Percentiles rank a stretch among this genome's conserved stretches.
Evolutionary conservation across 2,888 invertebrate genomes (phyloP).

Genomic region (Glaucopsyche alexis): DNA sequence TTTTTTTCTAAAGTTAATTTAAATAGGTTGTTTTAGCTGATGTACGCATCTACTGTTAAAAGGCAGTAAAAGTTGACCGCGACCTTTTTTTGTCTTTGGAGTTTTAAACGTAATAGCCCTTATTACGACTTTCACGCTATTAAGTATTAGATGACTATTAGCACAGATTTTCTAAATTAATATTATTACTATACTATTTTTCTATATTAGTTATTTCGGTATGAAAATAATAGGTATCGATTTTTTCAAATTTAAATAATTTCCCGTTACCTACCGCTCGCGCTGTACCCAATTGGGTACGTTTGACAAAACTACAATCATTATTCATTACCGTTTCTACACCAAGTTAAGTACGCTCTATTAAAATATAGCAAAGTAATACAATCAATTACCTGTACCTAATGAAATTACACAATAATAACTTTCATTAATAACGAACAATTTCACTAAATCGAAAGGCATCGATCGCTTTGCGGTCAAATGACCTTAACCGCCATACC

Average conservation of each 20-base stretch:
- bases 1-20: background rate
- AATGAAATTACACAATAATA: background rate
- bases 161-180: too few relatives aligned
- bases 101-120: background rate
- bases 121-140: background rate
- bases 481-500: constrained; percentile 21
- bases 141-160: too few relatives aligned
- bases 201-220: too few relatives aligned
- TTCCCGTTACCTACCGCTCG: too few relatives aligned
- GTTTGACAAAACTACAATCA: background rate
- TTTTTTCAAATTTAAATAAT: too few relatives aligned
- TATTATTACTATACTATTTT: too few relatives aligned
- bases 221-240: too few relatives aligned
- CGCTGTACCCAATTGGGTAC: background rate
- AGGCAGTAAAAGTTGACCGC: background rate
- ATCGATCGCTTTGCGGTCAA: constrained; percentile 1
- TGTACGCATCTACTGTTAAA: background rate
- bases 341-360: too few relatives aligned
- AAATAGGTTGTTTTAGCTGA: too few relatives aligned
- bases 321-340: too few relatives aligned
- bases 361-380: background rate
- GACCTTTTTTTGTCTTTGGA: background rate
- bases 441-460: constrained; percentile 3
- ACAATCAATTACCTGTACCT: background rate
- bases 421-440: constrained; percentile 11